These are phyloP conservation scores for Ascidia mentula DNA, from an alignment of 23 tunicate genomes.

Conservation along the genomic window DNA sequence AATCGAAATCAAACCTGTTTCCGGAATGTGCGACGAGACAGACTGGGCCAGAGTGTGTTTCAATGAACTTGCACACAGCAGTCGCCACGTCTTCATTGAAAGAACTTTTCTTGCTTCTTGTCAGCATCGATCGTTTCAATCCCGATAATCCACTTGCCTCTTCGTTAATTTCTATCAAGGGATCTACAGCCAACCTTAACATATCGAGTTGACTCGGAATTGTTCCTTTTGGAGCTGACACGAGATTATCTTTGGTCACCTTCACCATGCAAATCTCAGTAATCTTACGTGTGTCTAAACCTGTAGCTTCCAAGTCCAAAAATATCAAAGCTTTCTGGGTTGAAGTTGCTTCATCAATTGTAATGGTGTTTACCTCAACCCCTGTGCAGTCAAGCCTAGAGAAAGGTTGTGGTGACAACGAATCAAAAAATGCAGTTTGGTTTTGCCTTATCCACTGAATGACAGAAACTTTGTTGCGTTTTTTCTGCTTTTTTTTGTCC, in stretches of 20 bases:
- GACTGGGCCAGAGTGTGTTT: background rate
- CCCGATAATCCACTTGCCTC: background rate
- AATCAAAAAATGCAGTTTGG: background rate
- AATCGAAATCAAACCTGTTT: background rate
- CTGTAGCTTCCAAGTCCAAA: background rate
- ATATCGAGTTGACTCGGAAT: background rate
- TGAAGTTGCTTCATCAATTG: background rate
- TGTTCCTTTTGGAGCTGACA: background rate
- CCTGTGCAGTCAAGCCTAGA: background rate
- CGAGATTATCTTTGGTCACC: background rate
- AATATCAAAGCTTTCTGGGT: background rate
- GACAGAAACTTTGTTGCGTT: background rate
- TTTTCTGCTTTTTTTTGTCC: background rate
- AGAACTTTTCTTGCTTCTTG: background rate
- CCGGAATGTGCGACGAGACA: background rate
- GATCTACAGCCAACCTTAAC: background rate
- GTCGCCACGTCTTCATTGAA: background rate
- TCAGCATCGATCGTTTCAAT: background rate
- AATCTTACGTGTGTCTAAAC: background rate
- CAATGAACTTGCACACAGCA: background rate
- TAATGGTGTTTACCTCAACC: background rate
- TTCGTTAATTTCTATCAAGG: background rate
- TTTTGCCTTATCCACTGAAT: background rate
- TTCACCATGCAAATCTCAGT: background rate
- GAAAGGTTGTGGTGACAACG: background rate